Percentiles rank a stretch among this genome's conserved stretches.
Evolutionary conservation across 2,113 vertebrate genomes (phyloP).

Genomic region (Toxotes chatareus): DNA sequence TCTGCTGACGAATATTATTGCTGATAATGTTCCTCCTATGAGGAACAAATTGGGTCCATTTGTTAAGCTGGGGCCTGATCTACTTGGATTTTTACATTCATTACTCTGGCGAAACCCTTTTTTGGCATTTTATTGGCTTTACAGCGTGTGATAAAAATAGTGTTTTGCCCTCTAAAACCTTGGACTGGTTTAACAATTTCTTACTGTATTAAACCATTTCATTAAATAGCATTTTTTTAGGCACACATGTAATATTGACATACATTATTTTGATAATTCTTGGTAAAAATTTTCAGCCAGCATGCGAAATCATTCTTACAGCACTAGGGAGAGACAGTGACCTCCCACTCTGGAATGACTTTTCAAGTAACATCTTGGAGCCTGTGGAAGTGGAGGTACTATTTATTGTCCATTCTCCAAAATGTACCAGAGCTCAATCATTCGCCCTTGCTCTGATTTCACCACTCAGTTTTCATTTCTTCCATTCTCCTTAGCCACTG

Average conservation of each 20-base stretch:
- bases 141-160: slow-evolving; percentile 32
- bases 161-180: slow-evolving; percentile 3
- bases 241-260: slow-evolving; percentile 42
- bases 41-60: slow-evolving; percentile 10
- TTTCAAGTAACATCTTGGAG: slow-evolving; percentile 48
- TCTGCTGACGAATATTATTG: slow-evolving; percentile 4
- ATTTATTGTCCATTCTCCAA: slow-evolving; percentile 21
- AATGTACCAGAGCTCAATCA: slow-evolving; percentile 22
- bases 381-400: slow-evolving; percentile 25
- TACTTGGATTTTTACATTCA: slow-evolving; percentile 50
- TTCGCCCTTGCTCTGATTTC: slow-evolving; percentile 7
- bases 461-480: neutral
- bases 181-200: slow-evolving; percentile 11
- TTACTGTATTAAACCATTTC: slow-evolving; percentile 29
- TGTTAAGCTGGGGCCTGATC: neutral
- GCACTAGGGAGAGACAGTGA: slow-evolving; percentile 19
- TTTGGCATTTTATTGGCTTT: slow-evolving; percentile 32
- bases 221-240: slow-evolving; percentile 47
- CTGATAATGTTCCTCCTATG: slow-evolving; percentile 1
- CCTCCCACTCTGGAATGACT: slow-evolving; percentile 22
- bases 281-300: slow-evolving; percentile 23
- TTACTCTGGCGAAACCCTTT: slow-evolving; percentile 33
- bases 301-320: slow-evolving; percentile 36
- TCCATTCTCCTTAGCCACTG: slow-evolving; percentile 84
- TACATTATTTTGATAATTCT: slow-evolving; percentile 19